Conservation (phyloP, 2,888 invertebrate species). For the Mimachlamys varia region DNA sequence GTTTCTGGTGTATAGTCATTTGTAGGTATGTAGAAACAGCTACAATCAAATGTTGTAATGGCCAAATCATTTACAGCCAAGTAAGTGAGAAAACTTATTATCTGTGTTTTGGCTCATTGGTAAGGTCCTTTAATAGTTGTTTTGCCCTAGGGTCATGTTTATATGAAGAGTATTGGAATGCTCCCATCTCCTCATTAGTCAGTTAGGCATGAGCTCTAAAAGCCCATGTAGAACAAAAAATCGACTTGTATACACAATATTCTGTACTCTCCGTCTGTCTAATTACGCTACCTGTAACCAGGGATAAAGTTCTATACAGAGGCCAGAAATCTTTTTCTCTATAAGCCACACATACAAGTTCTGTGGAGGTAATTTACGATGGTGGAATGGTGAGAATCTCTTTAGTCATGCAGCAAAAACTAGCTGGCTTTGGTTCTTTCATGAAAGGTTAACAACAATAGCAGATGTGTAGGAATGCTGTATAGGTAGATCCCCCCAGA, state of each 20-base stretch:
- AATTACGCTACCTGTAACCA: not conserved
- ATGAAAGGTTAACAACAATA: conserved; percentile 36
- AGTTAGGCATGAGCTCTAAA: not conserved
- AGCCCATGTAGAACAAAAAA: not conserved
- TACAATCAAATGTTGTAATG: not conserved
- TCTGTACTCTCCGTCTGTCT: not conserved
- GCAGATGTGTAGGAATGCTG: not conserved
- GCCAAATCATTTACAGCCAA: not conserved
- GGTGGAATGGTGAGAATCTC: conserved; percentile 2
- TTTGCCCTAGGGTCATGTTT: not conserved
- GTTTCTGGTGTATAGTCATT: not conserved
- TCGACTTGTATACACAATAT: conserved; percentile 3
- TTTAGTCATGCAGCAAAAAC: conserved; percentile 17
- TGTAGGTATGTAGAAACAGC: not conserved
- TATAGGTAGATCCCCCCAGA: not conserved
- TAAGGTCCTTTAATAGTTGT: not conserved
- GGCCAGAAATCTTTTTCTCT: not conserved
- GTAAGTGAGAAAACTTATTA: not conserved
- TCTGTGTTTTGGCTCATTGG: not conserved
- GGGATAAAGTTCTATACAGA: not conserved
- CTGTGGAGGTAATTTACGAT: conserved; percentile 8
- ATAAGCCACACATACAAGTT: not conserved
- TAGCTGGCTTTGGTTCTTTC: not conserved
- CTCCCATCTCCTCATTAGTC: not conserved
- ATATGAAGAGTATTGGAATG: not conserved